These are phyloP conservation scores for Apeltes quadracus DNA, from an alignment of 2,113 vertebrate genomes.

Conservation along the genomic window DNA sequence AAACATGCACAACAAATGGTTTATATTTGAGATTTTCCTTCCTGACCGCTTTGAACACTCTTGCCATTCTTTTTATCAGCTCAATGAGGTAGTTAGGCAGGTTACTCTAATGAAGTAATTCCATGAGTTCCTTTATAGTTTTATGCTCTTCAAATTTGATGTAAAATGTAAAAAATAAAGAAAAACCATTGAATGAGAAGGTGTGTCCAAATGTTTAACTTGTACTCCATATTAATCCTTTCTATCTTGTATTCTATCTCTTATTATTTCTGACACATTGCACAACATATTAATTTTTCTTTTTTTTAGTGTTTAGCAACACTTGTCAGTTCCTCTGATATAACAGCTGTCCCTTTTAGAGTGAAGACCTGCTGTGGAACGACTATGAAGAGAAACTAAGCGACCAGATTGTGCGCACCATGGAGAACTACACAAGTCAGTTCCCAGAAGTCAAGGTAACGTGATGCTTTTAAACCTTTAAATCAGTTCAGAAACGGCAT, in stretches of 20 bases:
- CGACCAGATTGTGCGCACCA: constrained; percentile 88
- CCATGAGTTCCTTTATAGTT: no score
- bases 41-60: no score
- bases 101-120: no score
- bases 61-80: no score
- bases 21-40: no score
- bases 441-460: constrained; percentile 90
- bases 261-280: not conserved
- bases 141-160: no score
- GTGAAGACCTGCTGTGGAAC: constrained; percentile 93
- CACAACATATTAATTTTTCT: not conserved
- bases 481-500: not conserved
- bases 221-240: not conserved
- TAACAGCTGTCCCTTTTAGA: constrained; percentile 74
- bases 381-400: constrained; percentile 92
- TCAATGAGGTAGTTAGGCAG: no score
- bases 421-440: constrained; percentile 94
- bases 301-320: not conserved
- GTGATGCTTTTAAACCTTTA: not conserved
- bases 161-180: no score
- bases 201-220: no score
- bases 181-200: no score
- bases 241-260: no score
- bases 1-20: no score
- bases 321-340: not conserved